phyloP scores from a whole-genome alignment of 2,797 vertebrate species.

The Lepilemur septentrionalis region DNA sequence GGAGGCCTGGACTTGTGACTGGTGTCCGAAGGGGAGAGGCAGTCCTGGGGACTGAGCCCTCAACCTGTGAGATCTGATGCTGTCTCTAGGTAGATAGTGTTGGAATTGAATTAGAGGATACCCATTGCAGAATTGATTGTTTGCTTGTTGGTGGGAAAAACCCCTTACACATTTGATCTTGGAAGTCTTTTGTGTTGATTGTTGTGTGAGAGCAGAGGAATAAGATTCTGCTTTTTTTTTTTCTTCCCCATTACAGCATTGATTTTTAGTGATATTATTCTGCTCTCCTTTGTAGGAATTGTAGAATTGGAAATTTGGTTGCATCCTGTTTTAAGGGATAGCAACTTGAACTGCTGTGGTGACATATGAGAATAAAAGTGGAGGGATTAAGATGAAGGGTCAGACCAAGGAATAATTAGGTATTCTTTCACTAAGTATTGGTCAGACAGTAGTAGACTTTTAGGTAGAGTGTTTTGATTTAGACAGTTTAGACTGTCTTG shows the following conservation, averaged over 20 bases:
- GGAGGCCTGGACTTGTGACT: not conserved
- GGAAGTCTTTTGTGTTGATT: not conserved
- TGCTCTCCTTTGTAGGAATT: not conserved
- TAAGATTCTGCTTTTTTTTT: not conserved
- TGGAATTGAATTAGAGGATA: not conserved
- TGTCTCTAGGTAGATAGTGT: too few relatives aligned
- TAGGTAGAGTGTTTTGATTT: not conserved
- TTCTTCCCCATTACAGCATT: not conserved
- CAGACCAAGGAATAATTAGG: not conserved
- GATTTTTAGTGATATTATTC: constrained; percentile 3
- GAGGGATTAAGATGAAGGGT: not conserved
- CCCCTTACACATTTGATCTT: not conserved
- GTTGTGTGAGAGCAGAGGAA: not conserved
- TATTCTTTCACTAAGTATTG: not conserved
- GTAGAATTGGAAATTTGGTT: not conserved
- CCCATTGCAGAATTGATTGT: not conserved
- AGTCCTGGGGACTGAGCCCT: not conserved
- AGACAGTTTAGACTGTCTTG: not conserved
- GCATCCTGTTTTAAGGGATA: not conserved
- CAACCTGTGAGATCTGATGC: too few relatives aligned
- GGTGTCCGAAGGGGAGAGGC: not conserved
- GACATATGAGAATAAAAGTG: not conserved
- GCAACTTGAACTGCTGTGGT: not conserved
- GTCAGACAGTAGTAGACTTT: not conserved
- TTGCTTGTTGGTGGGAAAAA: not conserved